Conservation (phyloP, 2,113 vertebrate species). For the Nasalis larvatus region DNA sequence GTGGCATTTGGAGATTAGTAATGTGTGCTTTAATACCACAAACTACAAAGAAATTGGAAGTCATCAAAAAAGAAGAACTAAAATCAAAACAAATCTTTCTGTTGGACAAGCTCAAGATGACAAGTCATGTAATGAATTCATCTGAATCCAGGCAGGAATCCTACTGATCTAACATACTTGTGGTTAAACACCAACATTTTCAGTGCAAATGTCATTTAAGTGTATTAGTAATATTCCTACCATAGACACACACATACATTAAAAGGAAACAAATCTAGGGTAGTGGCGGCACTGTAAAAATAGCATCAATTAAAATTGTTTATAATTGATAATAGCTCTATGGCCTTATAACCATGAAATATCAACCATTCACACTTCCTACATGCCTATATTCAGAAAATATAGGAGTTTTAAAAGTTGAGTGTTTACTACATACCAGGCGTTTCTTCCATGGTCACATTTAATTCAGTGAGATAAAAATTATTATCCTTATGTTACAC, state of each 20-base stretch:
- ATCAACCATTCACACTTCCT: neutral
- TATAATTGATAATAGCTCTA: neutral
- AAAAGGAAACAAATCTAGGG: neutral
- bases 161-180: neutral
- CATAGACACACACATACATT: neutral
- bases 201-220: neutral
- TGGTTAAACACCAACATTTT: neutral
- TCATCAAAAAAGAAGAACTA: neutral
- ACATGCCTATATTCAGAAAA: neutral
- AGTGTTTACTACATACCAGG: neutral
- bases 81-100: neutral
- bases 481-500: neutral
- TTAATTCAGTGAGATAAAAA: neutral
- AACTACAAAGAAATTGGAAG: slow-evolving; percentile 14
- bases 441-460: neutral
- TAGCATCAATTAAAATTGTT: neutral
- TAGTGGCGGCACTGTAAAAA: neutral
- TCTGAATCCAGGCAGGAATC: neutral
- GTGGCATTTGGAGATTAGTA: neutral
- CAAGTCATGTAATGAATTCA: neutral
- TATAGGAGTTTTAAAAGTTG: neutral
- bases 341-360: neutral
- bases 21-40: neutral
- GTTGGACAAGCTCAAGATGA: neutral
- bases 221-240: neutral